A percentile compares a stretch with the other conserved stretches of the same genome.
phyloP scores from a whole-genome alignment of 2,113 vertebrate genomes.

The Myrmecobius fasciatus region DNA sequence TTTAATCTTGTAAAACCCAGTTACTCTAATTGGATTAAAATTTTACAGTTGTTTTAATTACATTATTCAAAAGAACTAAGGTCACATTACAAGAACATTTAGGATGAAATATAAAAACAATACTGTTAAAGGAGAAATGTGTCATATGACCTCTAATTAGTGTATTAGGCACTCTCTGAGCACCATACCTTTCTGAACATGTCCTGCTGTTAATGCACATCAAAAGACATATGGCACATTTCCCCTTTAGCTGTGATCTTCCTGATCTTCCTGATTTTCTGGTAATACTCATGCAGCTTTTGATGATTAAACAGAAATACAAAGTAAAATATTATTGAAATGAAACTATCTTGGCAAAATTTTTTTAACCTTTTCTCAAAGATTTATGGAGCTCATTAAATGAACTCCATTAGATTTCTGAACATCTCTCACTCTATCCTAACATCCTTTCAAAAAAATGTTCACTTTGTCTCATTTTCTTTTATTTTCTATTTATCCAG shows the following conservation, averaged over 20 bases:
- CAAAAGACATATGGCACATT: not conserved
- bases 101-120: not conserved
- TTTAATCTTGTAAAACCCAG: slow-evolving; percentile 15
- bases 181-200: not conserved
- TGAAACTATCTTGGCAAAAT: not conserved
- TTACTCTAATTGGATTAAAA: slow-evolving; percentile 30
- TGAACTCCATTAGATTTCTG: not conserved
- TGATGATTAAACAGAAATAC: not conserved
- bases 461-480: not conserved
- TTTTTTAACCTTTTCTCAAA: not conserved
- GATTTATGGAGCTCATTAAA: slow-evolving; percentile 9
- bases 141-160: not conserved
- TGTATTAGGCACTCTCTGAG: not conserved
- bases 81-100: not conserved
- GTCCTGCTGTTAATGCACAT: not conserved
- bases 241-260: not conserved
- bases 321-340: not conserved
- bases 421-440: not conserved
- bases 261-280: not conserved
- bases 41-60: not conserved
- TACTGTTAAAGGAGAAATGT: not conserved
- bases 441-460: not conserved
- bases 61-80: not conserved
- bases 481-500: not conserved
- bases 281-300: not conserved